Conservation (phyloP, 2,888 invertebrate species). For the Troilus luridus region DNA sequence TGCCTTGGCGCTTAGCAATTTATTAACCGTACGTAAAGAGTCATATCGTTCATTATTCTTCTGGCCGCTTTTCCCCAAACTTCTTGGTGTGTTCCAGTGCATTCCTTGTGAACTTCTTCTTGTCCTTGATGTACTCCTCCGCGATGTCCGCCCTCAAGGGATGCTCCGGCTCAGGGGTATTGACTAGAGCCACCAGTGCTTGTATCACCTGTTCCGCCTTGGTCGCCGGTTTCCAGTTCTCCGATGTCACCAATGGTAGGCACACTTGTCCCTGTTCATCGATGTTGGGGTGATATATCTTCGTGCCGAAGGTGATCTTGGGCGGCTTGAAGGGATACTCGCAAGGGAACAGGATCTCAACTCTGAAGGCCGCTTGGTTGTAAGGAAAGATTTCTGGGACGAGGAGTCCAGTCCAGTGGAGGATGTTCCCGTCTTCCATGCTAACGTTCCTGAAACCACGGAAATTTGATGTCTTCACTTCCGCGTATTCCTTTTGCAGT, state of each 20-base stretch:
- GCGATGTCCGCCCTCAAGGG: conserved; percentile 76
- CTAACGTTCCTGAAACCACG: conserved; percentile 69
- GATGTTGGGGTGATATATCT: conserved; percentile 78
- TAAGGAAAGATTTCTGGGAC: conserved; percentile 75
- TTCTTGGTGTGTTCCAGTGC: conserved; percentile 78
- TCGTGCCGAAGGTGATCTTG: conserved; percentile 75
- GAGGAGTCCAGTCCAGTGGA: conserved; percentile 74
- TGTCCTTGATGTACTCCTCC: conserved; percentile 75
- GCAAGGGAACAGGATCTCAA: conserved; percentile 75
- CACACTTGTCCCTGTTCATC: conserved; percentile 78
- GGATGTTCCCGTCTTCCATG: conserved; percentile 74
- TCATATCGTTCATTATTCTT: background rate
- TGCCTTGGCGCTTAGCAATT: background rate
- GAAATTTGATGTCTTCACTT: conserved; percentile 56
- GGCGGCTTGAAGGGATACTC: conserved; percentile 80
- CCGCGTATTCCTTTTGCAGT: conserved; percentile 62
- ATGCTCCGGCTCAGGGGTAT: conserved; percentile 77
- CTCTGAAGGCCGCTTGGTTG: conserved; percentile 76
- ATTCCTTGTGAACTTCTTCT: conserved; percentile 76
- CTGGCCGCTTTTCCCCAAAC: conserved; percentile 71
- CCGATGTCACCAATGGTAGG: conserved; percentile 75
- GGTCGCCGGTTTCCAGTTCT: conserved; percentile 79
- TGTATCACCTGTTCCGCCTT: conserved; percentile 69
- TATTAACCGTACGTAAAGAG: conserved; percentile 9
- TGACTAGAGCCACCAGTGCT: conserved; percentile 72